Conservation (phyloP, 2,888 invertebrate genomes). For the Parnassius glacialis region DNA sequence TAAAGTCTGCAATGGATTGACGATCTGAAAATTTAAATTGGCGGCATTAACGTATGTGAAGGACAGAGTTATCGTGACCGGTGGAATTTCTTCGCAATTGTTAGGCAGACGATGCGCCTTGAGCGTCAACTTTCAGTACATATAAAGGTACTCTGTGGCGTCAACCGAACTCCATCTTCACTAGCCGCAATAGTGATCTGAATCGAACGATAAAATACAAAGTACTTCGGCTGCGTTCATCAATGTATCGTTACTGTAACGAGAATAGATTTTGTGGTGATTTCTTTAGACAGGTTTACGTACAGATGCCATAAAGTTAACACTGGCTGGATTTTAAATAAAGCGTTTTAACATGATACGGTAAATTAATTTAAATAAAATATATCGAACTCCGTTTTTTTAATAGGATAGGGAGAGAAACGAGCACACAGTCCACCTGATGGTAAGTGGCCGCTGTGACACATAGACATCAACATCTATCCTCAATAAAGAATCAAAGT, state of each 20-base stretch:
- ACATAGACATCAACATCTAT: too few relatives aligned
- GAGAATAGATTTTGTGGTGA: conserved; percentile 20
- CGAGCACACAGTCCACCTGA: too few relatives aligned
- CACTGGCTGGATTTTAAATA: conserved; percentile 1
- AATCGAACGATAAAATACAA: conserved; percentile 23
- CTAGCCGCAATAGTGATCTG: conserved; percentile 20
- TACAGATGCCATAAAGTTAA: not conserved
- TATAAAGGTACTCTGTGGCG: too few relatives aligned
- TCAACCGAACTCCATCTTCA: conserved; percentile 10
- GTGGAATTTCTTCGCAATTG: conserved; percentile 21
- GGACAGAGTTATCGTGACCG: conserved; percentile 21
- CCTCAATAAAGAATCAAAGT: too few relatives aligned
- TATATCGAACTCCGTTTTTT: too few relatives aligned
- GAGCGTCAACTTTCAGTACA: conserved; percentile 14
- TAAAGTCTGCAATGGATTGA: conserved; percentile 4
- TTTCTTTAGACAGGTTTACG: conserved; percentile 14
- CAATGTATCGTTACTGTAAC: conserved; percentile 22
- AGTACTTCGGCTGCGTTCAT: conserved; percentile 10
- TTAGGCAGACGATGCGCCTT: conserved; percentile 20
- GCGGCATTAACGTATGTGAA: conserved; percentile 18
- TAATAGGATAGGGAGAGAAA: too few relatives aligned
- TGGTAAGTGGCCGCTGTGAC: too few relatives aligned
- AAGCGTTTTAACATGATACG: not conserved
- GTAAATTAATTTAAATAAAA: too few relatives aligned
- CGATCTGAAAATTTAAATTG: conserved; percentile 11